Evolutionary conservation across 1,140 invertebrate genomes (phyloP).

Genomic region (Brachionus rubens): DNA sequence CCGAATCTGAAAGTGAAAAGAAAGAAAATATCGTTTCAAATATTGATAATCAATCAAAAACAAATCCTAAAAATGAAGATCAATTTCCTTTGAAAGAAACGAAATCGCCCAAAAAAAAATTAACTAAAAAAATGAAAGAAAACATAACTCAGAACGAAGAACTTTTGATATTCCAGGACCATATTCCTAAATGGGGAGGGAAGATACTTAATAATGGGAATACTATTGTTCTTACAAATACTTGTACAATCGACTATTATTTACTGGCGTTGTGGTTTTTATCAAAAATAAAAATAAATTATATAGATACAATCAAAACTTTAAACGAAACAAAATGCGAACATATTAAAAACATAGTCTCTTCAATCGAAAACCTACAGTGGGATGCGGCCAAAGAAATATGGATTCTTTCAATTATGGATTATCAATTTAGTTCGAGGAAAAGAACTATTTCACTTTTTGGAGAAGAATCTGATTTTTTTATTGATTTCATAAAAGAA

Average conservation of each 20-base stretch:
- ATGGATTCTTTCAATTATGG: neutral
- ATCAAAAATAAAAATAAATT: neutral
- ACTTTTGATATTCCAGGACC: neutral
- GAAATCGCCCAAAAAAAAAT: neutral
- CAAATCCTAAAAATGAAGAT: conserved; percentile 18
- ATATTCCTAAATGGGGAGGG: conserved; percentile 11
- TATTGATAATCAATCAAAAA: conserved; percentile 12
- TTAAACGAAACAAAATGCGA: neutral
- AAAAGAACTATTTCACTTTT: neutral
- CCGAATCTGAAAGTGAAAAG: neutral
- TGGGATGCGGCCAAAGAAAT: conserved; percentile 24
- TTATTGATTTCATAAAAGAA: conserved; percentile 2
- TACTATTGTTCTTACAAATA: conserved; percentile 9
- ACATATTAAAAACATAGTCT: neutral
- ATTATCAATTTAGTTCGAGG: neutral
- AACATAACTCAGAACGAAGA: neutral
- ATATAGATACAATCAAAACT: neutral
- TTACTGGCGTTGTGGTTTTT: conserved; percentile 3
- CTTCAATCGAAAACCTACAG: neutral
- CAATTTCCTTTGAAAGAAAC: neutral
- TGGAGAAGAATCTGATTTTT: neutral
- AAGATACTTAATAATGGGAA: neutral
- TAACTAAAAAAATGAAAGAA: conserved; percentile 1
- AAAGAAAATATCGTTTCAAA: neutral
- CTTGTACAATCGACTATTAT: conserved; percentile 27